Evolutionary conservation across 2,888 invertebrate genomes (phyloP).

Genomic region (Silvanus unidentatus): DNA sequence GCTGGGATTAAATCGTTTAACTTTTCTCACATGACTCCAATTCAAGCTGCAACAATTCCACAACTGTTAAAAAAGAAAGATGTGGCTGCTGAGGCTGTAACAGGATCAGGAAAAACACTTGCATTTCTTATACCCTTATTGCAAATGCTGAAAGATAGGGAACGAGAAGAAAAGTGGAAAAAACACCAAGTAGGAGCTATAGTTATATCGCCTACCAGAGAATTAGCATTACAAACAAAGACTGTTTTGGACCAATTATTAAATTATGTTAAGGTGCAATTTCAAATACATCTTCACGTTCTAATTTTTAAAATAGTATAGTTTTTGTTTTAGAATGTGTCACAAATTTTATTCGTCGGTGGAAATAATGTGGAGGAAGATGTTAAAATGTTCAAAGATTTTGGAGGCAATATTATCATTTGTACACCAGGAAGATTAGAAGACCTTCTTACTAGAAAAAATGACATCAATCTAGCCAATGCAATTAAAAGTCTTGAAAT

Average conservation of each 20-base stretch:
- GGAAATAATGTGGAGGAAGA: slow-evolving; percentile 78
- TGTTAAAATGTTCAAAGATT: slow-evolving; percentile 56
- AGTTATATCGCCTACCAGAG: slow-evolving; percentile 92
- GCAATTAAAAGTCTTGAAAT: slow-evolving; percentile 81
- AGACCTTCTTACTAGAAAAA: slow-evolving; percentile 71
- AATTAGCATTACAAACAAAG: slow-evolving; percentile 85
- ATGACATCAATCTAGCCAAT: slow-evolving; percentile 62
- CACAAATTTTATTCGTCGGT: slow-evolving; percentile 68
- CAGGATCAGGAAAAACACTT: slow-evolving; percentile 94
- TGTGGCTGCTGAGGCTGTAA: slow-evolving; percentile 96
- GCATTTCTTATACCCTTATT: slow-evolving; percentile 91
- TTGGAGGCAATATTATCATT: slow-evolving; percentile 80
- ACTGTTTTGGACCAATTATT: slow-evolving; percentile 56
- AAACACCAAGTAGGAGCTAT: slow-evolving; percentile 78
- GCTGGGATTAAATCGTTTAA: slow-evolving; percentile 49
- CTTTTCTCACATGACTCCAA: slow-evolving; percentile 56
- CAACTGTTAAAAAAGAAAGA: slow-evolving; percentile 85
- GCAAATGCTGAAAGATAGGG: slow-evolving; percentile 68
- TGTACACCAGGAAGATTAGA: slow-evolving; percentile 93
- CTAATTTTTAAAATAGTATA: background rate
- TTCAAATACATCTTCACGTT: no score
- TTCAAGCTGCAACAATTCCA: slow-evolving; percentile 83
- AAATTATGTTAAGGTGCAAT: slow-evolving; percentile 42
- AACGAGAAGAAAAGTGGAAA: slow-evolving; percentile 58
- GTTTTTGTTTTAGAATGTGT: slow-evolving; percentile 44